These are phyloP conservation scores for Apolygus lucorum DNA, from an alignment of 1,140 invertebrate species.

Conservation along the genomic window DNA sequence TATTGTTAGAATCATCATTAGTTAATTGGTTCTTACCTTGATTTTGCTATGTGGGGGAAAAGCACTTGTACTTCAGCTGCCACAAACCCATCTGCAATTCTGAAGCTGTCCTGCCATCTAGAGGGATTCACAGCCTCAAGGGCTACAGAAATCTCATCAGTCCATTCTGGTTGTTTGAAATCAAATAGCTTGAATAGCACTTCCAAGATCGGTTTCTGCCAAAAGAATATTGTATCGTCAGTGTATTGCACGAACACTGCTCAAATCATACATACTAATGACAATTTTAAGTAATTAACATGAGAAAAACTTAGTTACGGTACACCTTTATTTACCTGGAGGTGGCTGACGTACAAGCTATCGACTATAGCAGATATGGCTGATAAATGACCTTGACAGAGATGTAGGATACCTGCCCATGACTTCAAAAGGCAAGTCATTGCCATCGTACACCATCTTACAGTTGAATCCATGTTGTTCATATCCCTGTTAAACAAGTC, in stretches of 20 bases:
- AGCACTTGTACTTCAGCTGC: slow-evolving; percentile 76
- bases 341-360: slow-evolving; percentile 75
- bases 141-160: slow-evolving; percentile 79
- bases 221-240: slow-evolving; percentile 20
- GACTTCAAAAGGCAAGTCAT: slow-evolving; percentile 57
- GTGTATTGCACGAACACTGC: too few relatives aligned
- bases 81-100: slow-evolving; percentile 84
- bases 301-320: slow-evolving; percentile 55
- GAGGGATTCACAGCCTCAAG: slow-evolving; percentile 78
- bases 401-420: slow-evolving; percentile 79
- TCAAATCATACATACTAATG: too few relatives aligned
- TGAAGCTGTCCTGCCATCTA: slow-evolving; percentile 65
- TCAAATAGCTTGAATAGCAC: slow-evolving; percentile 82
- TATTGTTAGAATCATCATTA: too few relatives aligned
- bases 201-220: slow-evolving; percentile 80
- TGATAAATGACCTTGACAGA: slow-evolving; percentile 51
- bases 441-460: slow-evolving; percentile 21
- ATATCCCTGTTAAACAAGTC: slow-evolving; percentile 2
- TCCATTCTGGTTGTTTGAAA: slow-evolving; percentile 78
- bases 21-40: too few relatives aligned
- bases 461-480: slow-evolving; percentile 8
- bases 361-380: slow-evolving; percentile 52
- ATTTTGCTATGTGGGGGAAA: slow-evolving; percentile 68
- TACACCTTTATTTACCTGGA: slow-evolving; percentile 80
- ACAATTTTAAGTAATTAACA: too few relatives aligned